These are phyloP conservation scores for Pygoscelis antarcticus DNA, from an alignment of 2,113 vertebrate species.

Conservation along the genomic window DNA sequence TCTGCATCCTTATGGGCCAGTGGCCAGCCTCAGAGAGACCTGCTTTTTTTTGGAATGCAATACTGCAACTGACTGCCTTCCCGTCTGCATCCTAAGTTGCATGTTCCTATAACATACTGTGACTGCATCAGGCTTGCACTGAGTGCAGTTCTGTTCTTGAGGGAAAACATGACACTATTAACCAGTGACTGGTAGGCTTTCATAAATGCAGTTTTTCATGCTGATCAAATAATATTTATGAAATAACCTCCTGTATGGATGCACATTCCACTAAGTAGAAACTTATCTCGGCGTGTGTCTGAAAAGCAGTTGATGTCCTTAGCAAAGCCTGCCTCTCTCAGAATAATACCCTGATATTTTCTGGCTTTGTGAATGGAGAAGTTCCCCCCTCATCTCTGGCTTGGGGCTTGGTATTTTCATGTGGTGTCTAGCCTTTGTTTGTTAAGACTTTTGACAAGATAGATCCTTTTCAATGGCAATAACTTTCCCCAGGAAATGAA, in stretches of 20 bases:
- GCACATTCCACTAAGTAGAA: background rate
- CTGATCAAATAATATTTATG: background rate
- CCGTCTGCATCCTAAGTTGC: background rate
- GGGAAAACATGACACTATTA: background rate
- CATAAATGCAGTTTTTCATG: background rate
- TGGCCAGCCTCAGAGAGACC: background rate
- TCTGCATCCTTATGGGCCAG: background rate
- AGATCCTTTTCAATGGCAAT: background rate
- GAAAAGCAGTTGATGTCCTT: background rate
- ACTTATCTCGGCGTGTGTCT: background rate
- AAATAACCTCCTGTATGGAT: background rate
- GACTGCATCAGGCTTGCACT: background rate
- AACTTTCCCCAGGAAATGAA: background rate
- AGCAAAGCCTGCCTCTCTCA: background rate
- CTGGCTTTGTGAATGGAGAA: background rate
- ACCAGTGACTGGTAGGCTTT: background rate
- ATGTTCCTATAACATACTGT: background rate
- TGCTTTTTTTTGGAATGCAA: background rate
- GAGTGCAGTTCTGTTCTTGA: background rate
- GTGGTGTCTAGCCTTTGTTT: background rate
- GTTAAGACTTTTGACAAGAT: background rate
- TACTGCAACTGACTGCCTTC: background rate
- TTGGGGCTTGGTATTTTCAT: background rate
- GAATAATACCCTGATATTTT: background rate
- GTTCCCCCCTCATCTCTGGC: background rate